Evolutionary conservation across 1,140 invertebrate genomes (phyloP).

Genomic region (Drosophila guanche): DNA sequence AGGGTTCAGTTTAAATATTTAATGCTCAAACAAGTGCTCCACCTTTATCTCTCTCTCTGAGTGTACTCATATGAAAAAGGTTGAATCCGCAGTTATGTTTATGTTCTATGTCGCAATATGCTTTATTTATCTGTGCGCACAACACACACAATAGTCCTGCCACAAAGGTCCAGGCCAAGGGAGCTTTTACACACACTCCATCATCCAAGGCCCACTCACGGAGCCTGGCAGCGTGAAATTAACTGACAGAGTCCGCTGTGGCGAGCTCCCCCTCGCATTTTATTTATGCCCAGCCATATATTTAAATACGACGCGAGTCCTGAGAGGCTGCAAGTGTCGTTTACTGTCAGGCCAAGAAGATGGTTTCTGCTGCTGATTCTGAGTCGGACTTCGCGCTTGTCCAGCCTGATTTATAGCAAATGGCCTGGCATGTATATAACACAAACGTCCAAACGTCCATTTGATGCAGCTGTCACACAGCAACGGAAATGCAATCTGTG

Average conservation of each 20-base stretch:
- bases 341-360: slow-evolving; percentile 62
- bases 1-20: too few species aligned
- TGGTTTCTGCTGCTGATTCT: slow-evolving; percentile 19
- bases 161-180: not conserved
- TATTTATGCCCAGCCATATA: slow-evolving; percentile 76
- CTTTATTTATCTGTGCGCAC: slow-evolving; percentile 11
- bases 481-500: slow-evolving; percentile 61
- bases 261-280: slow-evolving; percentile 35
- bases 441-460: slow-evolving; percentile 77
- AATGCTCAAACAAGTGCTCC: too few species aligned
- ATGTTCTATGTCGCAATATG: slow-evolving; percentile 32
- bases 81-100: slow-evolving; percentile 32
- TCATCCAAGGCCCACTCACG: slow-evolving; percentile 69
- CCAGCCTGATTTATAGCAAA: slow-evolving; percentile 39
- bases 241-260: slow-evolving; percentile 67
- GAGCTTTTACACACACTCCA: slow-evolving; percentile 52
- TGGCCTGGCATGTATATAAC: slow-evolving; percentile 4
- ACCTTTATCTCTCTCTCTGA: too few species aligned
- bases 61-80: slow-evolving; percentile 19
- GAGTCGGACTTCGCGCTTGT: slow-evolving; percentile 43
- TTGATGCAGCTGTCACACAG: slow-evolving; percentile 70
- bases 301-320: slow-evolving; percentile 68
- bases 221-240: slow-evolving; percentile 78
- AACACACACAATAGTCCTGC: slow-evolving; percentile 9
- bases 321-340: slow-evolving; percentile 56